A percentile compares a stretch with the other conserved stretches of the same genome.
Evolutionary conservation across 2,797 vertebrate species (phyloP).

Genomic region (Onychomys arenicola): DNA sequence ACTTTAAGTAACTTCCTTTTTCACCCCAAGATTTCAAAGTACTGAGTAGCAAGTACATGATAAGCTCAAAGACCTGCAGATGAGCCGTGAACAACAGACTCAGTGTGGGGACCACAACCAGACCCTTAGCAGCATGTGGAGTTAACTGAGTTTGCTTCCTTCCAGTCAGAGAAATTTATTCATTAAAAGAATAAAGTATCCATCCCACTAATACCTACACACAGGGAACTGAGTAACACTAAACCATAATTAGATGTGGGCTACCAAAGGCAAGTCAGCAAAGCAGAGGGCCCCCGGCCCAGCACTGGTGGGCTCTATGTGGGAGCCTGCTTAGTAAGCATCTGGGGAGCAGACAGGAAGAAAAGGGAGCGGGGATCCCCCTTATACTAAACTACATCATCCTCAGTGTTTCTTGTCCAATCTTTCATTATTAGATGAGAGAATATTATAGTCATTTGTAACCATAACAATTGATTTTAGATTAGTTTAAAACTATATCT

Average conservation of each 20-base stretch:
- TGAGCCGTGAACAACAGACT: background rate
- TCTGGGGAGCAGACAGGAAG: background rate
- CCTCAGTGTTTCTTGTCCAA: background rate
- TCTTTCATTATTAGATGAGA: conserved; percentile 66
- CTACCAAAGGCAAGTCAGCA: conserved; percentile 34
- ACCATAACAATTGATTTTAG: conserved; percentile 57
- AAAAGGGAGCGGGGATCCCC: background rate
- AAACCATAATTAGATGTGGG: background rate
- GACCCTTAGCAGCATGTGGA: background rate
- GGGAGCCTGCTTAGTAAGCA: background rate
- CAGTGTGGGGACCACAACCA: background rate
- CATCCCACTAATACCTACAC: conserved; percentile 28
- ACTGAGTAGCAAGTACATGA: background rate
- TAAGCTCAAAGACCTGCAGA: background rate
- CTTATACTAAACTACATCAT: background rate
- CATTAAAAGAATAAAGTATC: conserved; percentile 47
- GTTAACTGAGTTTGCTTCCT: background rate
- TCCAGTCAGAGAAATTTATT: conserved; percentile 33
- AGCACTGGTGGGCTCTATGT: background rate
- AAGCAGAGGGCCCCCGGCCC: background rate
- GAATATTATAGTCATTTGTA: conserved; percentile 46
- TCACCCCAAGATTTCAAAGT: conserved; percentile 46
- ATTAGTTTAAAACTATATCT: conserved; percentile 63
- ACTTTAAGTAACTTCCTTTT: conserved; percentile 46
- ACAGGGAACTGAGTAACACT: background rate